phyloP scores from a whole-genome alignment of 2,888 invertebrate species.

The Athripsodes cinereus region DNA sequence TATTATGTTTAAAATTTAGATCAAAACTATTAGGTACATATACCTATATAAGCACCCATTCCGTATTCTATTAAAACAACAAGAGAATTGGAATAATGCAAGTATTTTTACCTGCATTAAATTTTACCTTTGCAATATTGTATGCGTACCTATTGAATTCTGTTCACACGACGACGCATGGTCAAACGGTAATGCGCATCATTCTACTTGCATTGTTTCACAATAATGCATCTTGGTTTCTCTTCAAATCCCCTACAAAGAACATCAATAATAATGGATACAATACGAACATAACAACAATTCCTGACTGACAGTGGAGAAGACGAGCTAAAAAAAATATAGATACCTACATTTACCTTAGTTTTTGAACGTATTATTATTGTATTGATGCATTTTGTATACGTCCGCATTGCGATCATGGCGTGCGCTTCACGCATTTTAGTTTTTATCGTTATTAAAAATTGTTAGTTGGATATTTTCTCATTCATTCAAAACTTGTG shows the following conservation, averaged over 20 bases:
- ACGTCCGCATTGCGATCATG: constrained; percentile 3
- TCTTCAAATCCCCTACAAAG: constrained; percentile 19
- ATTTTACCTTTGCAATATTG: constrained; percentile 2
- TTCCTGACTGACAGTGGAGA: constrained; percentile 7
- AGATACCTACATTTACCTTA: constrained; percentile 1
- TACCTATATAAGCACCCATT: too few relatives aligned
- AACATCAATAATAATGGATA: neutral
- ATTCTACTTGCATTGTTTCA: constrained; percentile 21
- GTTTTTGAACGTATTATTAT: constrained; percentile 17
- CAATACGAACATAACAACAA: constrained; percentile 6
- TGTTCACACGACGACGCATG: constrained; percentile 23
- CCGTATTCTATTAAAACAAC: too few relatives aligned
- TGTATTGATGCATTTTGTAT: constrained; percentile 17
- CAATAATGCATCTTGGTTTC: constrained; percentile 23
- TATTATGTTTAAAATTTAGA: too few relatives aligned
- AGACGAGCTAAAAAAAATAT: neutral
- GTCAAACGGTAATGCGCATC: constrained; percentile 25
- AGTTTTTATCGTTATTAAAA: too few relatives aligned
- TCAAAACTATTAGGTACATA: too few relatives aligned
- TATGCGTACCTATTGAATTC: constrained; percentile 1
- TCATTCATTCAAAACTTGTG: too few relatives aligned
- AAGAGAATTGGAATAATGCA: too few relatives aligned
- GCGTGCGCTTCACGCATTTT: constrained; percentile 8
- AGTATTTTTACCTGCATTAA: constrained; percentile 14
- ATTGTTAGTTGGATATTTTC: too few relatives aligned